Evolutionary conservation across 2,888 invertebrate genomes (phyloP), one percentile per base, ranked within the genome.

Genomic region (Sepiola atlantica): DNA sequence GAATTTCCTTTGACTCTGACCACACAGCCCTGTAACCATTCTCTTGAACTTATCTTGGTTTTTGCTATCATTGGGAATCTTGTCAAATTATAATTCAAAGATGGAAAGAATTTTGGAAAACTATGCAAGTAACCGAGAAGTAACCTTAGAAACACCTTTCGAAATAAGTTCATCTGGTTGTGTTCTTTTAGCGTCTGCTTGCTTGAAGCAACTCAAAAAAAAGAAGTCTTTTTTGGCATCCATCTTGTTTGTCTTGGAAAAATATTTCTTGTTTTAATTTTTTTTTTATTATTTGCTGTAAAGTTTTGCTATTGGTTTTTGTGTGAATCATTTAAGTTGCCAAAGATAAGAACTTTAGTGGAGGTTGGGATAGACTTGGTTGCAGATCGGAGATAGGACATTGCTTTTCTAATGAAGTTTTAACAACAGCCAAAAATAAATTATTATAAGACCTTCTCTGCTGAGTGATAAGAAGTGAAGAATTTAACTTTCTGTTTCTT

Each of bases 361-460:
- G 8, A 8, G 45, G 2, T 45, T 2, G 45, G 45, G 45, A 45
- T 45, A 45, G 45, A 45, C 45, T 45, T 45, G 77, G 28, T 77
- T 77, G 77, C 28, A n/a, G 77, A 77, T 77, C 77, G 28, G 77
- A 77, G 77, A 77, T 77, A 77, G 77, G 77, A 77, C 77, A 77
- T n/a, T 77, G 12, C 32, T 77, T 77, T 77, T 77, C 32, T 77
- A 77, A 77, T 77, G 12, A 77, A 77, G n/a, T 77, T 32, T 77
- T 77, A 77, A 77, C 77, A 77, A 77, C 77, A 77, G 77, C 77
- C 32, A 18, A 77, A 77, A n/a, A n/a, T 32, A 77, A 77, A 77
- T 77, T 77, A 77, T 77, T 77, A 77, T n/a, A 32, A n/a, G n/a
- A 77, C 14, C 4, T 77, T 32, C 32, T 77, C 32, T 32, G 16